Conservation (phyloP, 2,797 vertebrate genomes). For the Etheostoma nigrum region DNA sequence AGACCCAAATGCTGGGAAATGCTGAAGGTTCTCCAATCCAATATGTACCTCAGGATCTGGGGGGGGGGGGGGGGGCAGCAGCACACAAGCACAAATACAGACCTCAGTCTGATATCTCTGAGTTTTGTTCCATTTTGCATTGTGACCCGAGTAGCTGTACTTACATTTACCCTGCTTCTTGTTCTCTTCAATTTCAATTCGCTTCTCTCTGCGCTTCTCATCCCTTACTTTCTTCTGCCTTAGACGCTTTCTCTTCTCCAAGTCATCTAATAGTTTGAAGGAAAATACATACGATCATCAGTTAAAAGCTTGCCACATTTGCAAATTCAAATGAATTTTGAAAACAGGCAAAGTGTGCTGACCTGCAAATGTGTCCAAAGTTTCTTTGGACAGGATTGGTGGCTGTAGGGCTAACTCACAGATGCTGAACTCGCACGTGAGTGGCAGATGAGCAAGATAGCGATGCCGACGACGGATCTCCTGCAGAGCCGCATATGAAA, state of each 20-base stretch:
- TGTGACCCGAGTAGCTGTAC: slow-evolving; percentile 50
- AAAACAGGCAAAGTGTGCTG: slow-evolving; percentile 31
- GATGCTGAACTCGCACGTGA: slow-evolving; percentile 98
- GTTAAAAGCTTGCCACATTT: background rate
- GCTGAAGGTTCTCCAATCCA: slow-evolving; percentile 96
- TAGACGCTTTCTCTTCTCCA: slow-evolving; percentile 94
- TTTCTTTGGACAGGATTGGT: slow-evolving; percentile 93
- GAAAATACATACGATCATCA: background rate
- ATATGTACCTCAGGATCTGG: slow-evolving; percentile 97
- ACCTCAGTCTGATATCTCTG: background rate
- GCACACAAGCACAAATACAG: background rate
- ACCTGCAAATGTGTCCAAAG: slow-evolving; percentile 95
- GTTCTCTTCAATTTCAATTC: slow-evolving; percentile 98
- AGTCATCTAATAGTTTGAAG: slow-evolving; percentile 86
- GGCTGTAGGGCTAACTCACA: slow-evolving; percentile 95
- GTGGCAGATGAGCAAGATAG: slow-evolving; percentile 95
- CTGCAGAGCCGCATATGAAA: slow-evolving; percentile 67
- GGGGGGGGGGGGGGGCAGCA: too few relatives aligned
- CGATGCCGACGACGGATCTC: slow-evolving; percentile 95
- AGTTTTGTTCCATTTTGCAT: background rate
- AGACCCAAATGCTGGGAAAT: slow-evolving; percentile 96
- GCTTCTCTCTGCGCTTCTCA: slow-evolving; percentile 93
- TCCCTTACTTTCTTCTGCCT: slow-evolving; percentile 97
- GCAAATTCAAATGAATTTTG: background rate
- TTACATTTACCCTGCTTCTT: slow-evolving; percentile 97